Evolutionary conservation across 1,140 invertebrate genomes (phyloP).

Genomic region (Teleogryllus occipitalis): DNA sequence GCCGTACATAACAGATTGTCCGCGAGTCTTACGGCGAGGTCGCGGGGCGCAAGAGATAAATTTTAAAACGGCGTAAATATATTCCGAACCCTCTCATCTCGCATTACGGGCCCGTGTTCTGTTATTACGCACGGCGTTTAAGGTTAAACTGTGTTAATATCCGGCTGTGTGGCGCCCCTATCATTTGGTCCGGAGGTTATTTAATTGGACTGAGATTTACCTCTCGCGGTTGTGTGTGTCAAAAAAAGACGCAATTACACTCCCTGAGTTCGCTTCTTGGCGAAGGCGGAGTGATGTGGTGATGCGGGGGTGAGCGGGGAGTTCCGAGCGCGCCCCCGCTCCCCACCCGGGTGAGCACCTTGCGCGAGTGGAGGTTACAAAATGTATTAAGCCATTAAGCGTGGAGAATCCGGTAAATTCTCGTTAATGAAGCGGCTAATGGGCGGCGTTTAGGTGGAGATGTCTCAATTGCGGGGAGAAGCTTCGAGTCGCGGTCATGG

Average conservation of each 20-base stretch:
- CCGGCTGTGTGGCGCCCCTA: background rate
- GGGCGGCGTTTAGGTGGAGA: background rate
- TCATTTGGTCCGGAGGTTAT: background rate
- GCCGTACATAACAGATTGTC: background rate
- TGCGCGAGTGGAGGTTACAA: background rate
- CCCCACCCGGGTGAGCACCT: background rate
- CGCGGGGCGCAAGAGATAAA: background rate
- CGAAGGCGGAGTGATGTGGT: too few relatives aligned
- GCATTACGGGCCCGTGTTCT: background rate
- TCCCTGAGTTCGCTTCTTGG: background rate
- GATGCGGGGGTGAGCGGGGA: too few relatives aligned
- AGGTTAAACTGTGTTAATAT: constrained; percentile 5
- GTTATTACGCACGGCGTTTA: background rate
- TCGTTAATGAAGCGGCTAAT: background rate
- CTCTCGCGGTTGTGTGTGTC: background rate
- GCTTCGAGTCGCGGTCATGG: too few relatives aligned
- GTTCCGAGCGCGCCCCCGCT: too few relatives aligned
- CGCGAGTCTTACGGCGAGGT: background rate
- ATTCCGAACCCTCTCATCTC: background rate
- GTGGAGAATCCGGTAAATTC: constrained; percentile 3
- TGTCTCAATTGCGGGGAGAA: background rate
- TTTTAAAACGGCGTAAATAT: constrained; percentile 2
- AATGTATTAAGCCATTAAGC: constrained; percentile 1
- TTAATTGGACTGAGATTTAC: constrained; percentile 5
- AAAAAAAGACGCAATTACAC: background rate